Evolutionary conservation across 2,888 invertebrate genomes (phyloP), one percentile per base, ranked within the genome.

Genomic region (Scaptomyza reducta): DNA sequence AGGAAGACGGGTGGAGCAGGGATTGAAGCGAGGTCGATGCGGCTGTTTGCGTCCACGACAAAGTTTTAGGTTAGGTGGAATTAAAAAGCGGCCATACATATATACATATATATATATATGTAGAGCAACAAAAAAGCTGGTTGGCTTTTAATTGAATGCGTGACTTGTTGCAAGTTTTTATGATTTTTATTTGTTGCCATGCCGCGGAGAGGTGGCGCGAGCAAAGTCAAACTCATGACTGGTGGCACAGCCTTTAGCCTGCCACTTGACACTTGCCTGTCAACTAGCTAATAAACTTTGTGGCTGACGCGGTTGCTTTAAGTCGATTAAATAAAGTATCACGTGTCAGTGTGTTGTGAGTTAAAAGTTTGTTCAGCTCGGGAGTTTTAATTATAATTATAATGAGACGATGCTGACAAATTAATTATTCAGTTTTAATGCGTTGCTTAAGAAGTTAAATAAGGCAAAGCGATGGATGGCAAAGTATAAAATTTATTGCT

Each of bases 91-190:
- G 16, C 1, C 14, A 16, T 16, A 6, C 6, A 14, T 22, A 16
- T 45, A 41, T 18, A n/a, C 18, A 45, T 9, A 4, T 25, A n/a
- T n/a, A n/a, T n/a, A n/a, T 25, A 5, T 25, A 25, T 25, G 25
- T 25, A 5, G 25, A 25, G 25, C 25, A 14, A 22, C n/a, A 16
- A 31, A 22, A 7, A n/a, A n/a, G n/a, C n/a, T n/a, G n/a, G 9
- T 22, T 22, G 18, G 16, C 61, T 74, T 71, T 82, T 84, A 86
- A 86, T 84, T 86, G 81, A 84, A 79, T 83, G 87, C 87, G 84
- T 86, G 87, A 86, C 87, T 83, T 79, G 79, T 81, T 73, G 73
- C 69, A 70, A 77, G 66, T 79, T 77, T 83, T 76, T 70, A 79
- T 74, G 81, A 77, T 84, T 84, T 78, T 53, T 49, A 74, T 85